Conservation (phyloP, 2,888 invertebrate genomes). For the Plagodis dolabraria region DNA sequence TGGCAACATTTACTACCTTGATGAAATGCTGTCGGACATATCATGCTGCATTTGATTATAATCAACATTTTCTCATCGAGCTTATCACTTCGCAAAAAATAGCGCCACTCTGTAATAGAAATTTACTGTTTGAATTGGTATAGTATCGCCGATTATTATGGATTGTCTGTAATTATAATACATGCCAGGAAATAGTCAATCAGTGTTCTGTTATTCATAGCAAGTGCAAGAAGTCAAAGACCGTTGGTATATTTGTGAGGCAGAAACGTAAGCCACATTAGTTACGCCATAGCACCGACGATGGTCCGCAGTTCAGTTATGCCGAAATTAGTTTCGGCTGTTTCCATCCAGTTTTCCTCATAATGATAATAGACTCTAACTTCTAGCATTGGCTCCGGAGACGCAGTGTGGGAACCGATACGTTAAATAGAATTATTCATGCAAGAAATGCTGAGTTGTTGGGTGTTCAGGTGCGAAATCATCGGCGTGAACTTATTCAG, state of each 20-base stretch:
- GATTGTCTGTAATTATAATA: constrained; percentile 50
- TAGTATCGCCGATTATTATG: constrained; percentile 50
- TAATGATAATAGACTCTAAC: constrained; percentile 22
- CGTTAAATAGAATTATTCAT: constrained; percentile 32
- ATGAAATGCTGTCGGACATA: constrained; percentile 43
- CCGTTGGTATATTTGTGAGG: constrained; percentile 60
- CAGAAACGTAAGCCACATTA: constrained; percentile 60
- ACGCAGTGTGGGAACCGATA: constrained; percentile 36
- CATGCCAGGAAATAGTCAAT: constrained; percentile 61
- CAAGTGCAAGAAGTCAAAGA: constrained; percentile 65
- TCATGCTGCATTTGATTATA: constrained; percentile 46
- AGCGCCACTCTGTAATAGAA: constrained; percentile 48
- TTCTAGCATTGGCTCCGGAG: constrained; percentile 29
- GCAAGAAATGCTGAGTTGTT: constrained; percentile 42
- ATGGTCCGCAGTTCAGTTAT: constrained; percentile 33
- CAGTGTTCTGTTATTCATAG: constrained; percentile 59
- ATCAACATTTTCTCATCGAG: constrained; percentile 46
- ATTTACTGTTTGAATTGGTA: constrained; percentile 51
- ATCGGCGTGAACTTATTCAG: constrained; percentile 68
- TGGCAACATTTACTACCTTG: constrained; percentile 43
- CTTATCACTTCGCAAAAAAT: constrained; percentile 41
- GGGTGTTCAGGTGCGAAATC: constrained; percentile 45
- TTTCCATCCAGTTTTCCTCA: constrained; percentile 42
- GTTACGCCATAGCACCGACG: constrained; percentile 64
- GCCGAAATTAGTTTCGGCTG: constrained; percentile 40